Conservation (phyloP, 1,140 invertebrate species). For the Temnothorax nylanderi region DNA sequence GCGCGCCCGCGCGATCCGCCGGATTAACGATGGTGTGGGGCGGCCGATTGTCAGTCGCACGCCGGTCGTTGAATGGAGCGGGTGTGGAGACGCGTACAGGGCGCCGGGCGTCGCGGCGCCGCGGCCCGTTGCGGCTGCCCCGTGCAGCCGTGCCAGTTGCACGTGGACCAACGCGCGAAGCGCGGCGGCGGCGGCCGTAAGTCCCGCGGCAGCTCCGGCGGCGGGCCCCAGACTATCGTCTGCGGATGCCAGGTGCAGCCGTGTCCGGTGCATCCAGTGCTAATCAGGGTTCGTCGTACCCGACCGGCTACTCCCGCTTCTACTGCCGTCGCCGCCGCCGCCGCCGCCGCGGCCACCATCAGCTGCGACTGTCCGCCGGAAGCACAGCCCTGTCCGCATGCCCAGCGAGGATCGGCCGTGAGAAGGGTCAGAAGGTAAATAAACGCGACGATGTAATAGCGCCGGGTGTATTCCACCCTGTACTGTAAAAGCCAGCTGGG, state of each 20-base stretch:
- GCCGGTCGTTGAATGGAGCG: slow-evolving; percentile 89
- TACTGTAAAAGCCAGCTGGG: neutral
- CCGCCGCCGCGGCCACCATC: neutral
- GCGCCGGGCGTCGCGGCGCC: slow-evolving; percentile 80
- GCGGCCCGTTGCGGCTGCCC: slow-evolving; percentile 79
- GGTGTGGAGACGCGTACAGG: slow-evolving; percentile 85
- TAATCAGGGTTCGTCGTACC: slow-evolving; percentile 81
- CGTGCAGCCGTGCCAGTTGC: slow-evolving; percentile 82
- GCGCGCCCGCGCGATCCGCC: slow-evolving; percentile 25
- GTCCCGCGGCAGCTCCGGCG: slow-evolving; percentile 71
- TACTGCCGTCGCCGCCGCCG: neutral
- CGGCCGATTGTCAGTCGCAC: slow-evolving; percentile 83
- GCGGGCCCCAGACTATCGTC: slow-evolving; percentile 81
- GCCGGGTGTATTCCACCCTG: neutral
- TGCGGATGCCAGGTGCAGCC: slow-evolving; percentile 83
- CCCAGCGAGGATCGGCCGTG: slow-evolving; percentile 71
- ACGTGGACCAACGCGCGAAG: slow-evolving; percentile 81
- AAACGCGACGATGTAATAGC: neutral
- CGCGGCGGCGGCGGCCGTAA: slow-evolving; percentile 74
- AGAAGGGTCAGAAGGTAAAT: slow-evolving; percentile 80
- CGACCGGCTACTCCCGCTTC: slow-evolving; percentile 69
- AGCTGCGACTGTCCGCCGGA: slow-evolving; percentile 83
- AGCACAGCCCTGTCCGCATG: slow-evolving; percentile 80
- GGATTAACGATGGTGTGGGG: slow-evolving; percentile 60
- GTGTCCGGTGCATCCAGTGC: slow-evolving; percentile 83